These are phyloP conservation scores for Gerris buenoi DNA, from an alignment of 1,140 invertebrate species.

Conservation along the genomic window DNA sequence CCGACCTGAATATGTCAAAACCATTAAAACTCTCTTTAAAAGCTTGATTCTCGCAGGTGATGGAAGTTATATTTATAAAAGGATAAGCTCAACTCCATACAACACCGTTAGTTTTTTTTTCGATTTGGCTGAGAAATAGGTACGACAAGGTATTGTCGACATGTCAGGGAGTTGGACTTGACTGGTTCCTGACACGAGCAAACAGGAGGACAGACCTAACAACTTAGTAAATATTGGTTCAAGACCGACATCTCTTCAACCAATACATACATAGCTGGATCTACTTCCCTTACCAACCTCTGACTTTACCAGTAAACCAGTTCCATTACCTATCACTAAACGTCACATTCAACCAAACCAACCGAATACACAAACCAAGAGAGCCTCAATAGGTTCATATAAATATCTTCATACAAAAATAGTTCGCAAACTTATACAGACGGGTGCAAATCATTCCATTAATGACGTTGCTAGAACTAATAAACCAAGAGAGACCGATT, in stretches of 20 bases:
- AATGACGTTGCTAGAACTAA: too few species aligned
- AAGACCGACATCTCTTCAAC: background rate
- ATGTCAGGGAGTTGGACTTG: background rate
- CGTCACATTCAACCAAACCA: background rate
- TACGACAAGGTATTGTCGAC: background rate
- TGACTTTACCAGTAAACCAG: background rate
- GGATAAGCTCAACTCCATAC: background rate
- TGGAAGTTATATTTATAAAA: background rate
- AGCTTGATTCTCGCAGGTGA: background rate
- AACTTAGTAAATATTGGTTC: background rate
- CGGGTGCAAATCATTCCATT: too few species aligned
- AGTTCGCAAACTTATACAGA: too few species aligned
- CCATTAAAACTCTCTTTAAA: background rate
- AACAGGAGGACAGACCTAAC: background rate
- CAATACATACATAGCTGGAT: too few species aligned
- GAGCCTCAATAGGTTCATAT: too few species aligned
- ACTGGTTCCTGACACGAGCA: background rate
- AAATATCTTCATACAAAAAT: too few species aligned
- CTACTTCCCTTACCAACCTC: too few species aligned
- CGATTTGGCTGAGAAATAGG: background rate
- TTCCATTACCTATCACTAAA: background rate
- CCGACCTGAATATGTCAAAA: background rate
- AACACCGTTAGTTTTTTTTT: background rate
- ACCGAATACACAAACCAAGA: too few species aligned
- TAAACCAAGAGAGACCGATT: too few species aligned